Evolutionary conservation across 2,888 invertebrate species (phyloP).

Genomic region (Marronus borbonicus): DNA sequence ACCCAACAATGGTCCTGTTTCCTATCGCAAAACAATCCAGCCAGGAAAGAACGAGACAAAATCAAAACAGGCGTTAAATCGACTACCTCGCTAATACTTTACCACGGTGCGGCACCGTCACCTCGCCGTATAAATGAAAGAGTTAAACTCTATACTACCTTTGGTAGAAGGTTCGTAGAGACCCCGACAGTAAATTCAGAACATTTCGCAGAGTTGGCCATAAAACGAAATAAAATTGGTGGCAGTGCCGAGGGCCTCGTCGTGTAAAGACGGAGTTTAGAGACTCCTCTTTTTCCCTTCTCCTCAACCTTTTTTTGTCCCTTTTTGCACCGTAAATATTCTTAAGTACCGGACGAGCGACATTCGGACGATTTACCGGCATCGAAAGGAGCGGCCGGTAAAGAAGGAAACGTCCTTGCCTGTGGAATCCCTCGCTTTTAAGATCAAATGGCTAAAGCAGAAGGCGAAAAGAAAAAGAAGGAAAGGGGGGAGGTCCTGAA

Average conservation of each 20-base stretch:
- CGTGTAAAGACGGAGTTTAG: constrained; percentile 26
- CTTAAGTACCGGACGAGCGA: constrained; percentile 69
- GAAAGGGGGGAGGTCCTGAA: not conserved
- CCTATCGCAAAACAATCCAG: not conserved
- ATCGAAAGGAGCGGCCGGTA: constrained; percentile 30
- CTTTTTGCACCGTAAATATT: constrained; percentile 64
- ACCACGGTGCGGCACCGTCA: constrained; percentile 26
- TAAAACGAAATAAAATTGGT: constrained; percentile 51
- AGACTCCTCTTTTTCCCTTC: constrained; percentile 58
- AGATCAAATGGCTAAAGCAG: constrained; percentile 60
- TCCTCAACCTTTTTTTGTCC: constrained; percentile 54
- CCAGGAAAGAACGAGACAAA: constrained; percentile 12
- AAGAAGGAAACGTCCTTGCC: constrained; percentile 57
- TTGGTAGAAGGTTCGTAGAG: not conserved
- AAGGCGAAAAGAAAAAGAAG: constrained; percentile 10
- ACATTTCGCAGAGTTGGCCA: constrained; percentile 38
- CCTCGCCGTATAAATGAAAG: constrained; percentile 34
- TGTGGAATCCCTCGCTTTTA: constrained; percentile 60
- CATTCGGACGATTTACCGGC: constrained; percentile 62
- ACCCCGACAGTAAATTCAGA: constrained; percentile 43
- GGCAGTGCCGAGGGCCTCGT: not conserved
- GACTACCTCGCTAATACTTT: constrained; percentile 40
- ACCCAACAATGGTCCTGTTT: not conserved
- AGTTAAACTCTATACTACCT: constrained; percentile 31
- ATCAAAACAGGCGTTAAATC: constrained; percentile 43